Evolutionary conservation across 2,113 vertebrate species (phyloP), one percentile per base, ranked within the genome.

Genomic region (Lagopus leucura): DNA sequence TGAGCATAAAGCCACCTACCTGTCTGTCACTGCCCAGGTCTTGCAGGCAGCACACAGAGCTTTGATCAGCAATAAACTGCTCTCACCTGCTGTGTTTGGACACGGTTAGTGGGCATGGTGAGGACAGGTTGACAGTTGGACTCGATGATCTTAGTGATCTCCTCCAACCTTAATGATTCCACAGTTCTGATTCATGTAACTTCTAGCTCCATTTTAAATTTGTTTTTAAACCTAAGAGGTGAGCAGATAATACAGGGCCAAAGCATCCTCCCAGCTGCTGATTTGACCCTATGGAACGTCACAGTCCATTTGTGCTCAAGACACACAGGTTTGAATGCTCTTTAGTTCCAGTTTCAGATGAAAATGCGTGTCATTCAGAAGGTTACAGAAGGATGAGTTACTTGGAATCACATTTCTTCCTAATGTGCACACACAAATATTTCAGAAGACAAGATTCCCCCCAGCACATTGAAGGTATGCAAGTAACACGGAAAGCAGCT

Each of bases 331-430:
- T 24, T 10, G 1, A 48, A 2, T 8, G 32, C n/a, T 24, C 57
- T 27, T 10, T 5, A 4, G 9, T 7, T 14, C 71, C 5, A 38
- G 4, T 1, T 1, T 1, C 22, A 82, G 47, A 42, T 2, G 0
- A 32, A 42, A 66, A 11, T 1, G 3, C 0, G 9, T 15, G 58
- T 50, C 38, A 16, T 8, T 24, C 58, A 48, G 30, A 43, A 54
- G 11, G 24, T 18, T 61, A 38, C 0, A n/a, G 30, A 72, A 57
- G 47, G 24, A 22, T 15, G 1, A 43, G 27, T 57, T 43, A 38
- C 10, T n/a, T n/a, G 1, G 67, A 43, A 43, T 2, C 1, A 10
- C 10, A 87, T 25, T 12, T 19, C 57, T 34, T 45, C 22, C 32
- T 43, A 27, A 25, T 0, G 8, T 3, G n/a, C 13, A 30, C 14